phyloP scores from a whole-genome alignment of 2,113 vertebrate species.

The Notothenia coriiceps region DNA sequence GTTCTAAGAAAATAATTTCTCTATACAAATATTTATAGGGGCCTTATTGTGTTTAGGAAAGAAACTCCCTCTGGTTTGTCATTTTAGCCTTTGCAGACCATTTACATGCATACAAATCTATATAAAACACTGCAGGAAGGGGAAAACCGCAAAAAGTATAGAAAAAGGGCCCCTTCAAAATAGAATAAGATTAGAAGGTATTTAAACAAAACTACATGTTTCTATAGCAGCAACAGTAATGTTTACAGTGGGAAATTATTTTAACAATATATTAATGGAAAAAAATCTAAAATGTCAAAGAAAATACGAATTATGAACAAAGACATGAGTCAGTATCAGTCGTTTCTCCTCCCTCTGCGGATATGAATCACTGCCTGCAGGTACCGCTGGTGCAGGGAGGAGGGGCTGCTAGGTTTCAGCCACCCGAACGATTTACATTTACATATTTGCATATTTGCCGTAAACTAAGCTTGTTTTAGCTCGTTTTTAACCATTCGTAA shows the following conservation, averaged over 20 bases:
- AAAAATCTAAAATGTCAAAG: too few relatives aligned
- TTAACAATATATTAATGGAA: background rate
- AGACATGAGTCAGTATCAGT: background rate
- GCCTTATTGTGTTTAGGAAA: background rate
- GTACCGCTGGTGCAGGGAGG: background rate
- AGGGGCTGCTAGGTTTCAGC: background rate
- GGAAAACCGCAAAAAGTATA: too few relatives aligned
- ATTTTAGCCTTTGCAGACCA: too few relatives aligned
- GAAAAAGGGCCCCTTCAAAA: background rate
- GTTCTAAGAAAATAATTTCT: background rate
- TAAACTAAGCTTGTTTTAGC: too few relatives aligned
- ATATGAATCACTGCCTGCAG: background rate
- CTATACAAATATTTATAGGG: background rate
- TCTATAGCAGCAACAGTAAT: background rate
- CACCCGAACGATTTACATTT: background rate
- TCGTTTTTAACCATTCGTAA: background rate
- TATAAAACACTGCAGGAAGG: too few relatives aligned
- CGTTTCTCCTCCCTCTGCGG: background rate
- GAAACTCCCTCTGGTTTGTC: too few relatives aligned
- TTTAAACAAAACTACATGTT: background rate
- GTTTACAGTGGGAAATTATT: background rate
- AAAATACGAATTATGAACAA: too few relatives aligned
- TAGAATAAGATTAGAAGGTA: too few relatives aligned
- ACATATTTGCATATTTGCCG: too few relatives aligned
- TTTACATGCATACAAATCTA: too few relatives aligned